A percentile compares a stretch with the other conserved stretches of the same genome.
Evolutionary conservation across 1,140 invertebrate species (phyloP).

Genomic region (Asbolus verrucosus): DNA sequence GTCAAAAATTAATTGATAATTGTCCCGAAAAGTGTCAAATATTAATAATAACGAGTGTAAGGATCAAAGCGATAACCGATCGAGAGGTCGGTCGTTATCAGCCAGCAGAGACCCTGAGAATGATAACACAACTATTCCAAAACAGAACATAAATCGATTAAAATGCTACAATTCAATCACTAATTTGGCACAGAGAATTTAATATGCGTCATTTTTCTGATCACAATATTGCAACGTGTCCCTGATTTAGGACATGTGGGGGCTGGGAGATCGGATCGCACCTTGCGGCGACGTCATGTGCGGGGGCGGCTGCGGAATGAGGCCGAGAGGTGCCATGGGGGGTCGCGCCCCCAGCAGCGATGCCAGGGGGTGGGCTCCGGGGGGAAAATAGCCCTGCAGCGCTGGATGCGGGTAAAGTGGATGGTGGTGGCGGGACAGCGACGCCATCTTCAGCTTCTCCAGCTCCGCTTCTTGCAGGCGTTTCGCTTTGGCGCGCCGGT

Average conservation of each 20-base stretch:
- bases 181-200: conserved; percentile 34
- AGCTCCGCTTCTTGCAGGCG: conserved; percentile 94
- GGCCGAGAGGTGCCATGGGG: conserved; percentile 59
- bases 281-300: conserved; percentile 58
- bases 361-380: conserved; percentile 63
- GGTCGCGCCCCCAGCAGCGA: conserved; percentile 61
- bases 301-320: conserved; percentile 59
- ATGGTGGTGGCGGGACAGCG: conserved; percentile 61
- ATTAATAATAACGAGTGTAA: background rate
- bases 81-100: background rate
- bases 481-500: conserved; percentile 94
- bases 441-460: conserved; percentile 74
- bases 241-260: conserved; percentile 58
- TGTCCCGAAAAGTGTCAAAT: background rate
- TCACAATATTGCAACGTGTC: background rate
- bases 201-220: background rate
- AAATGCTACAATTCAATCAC: conserved; percentile 3
- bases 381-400: conserved; percentile 63
- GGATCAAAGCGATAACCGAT: background rate
- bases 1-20: background rate
- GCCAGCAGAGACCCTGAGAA: background rate
- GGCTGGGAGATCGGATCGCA: conserved; percentile 59
- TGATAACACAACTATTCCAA: background rate
- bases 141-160: conserved; percentile 2
- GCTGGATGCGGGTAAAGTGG: conserved; percentile 63